Evolutionary conservation across 1,140 invertebrate genomes (phyloP), one percentile per base, ranked within the genome.

Genomic region (Eulimnadia texana): DNA sequence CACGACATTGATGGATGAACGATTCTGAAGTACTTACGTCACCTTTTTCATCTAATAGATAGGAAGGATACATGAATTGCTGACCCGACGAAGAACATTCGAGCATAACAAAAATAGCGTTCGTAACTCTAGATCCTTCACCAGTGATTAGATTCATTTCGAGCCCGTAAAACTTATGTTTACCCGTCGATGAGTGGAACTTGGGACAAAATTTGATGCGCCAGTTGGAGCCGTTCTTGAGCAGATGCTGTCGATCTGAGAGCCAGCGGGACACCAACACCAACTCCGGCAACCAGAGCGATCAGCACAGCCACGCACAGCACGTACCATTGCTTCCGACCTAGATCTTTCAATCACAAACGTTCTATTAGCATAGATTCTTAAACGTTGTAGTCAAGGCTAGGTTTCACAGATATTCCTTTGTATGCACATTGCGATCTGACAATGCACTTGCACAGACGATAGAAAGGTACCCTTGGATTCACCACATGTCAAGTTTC

Each of bases 181-280:
- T 68, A 82, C 80, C 89, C 90, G 74, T 82, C 80, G 68, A 82
- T 79, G 61, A 82, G 74, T 67, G 79, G 79, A 70, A 78, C 77
- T 73, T 80, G 76, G 67, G 73, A 74, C 66, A 82, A 74, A 57
- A 81, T 76, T 68, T 77, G 74, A 63, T 77, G 76, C 50, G 79
- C 80, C 61, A 76, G 71, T 66, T 76, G 72, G 62, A 78, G 69
- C 63, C 77, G 71, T 67, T 78, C 73, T 67, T 77, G 71, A 11
- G 69, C 62, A 9, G 68, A 70, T 10, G 71, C 71, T 1, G 65
- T 67, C 62, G 73, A 73, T 70, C 75, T 73, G 55, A 77, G 68
- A 57, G 75, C 69, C 65, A 78, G 66, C 28, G 76, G 76, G 61
- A 78, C 65, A 63, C 75, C 76, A 27, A 78, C 70, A 24, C 75